Percentiles rank a stretch among this genome's conserved stretches.
Evolutionary conservation across 2,888 invertebrate genomes (phyloP).

Genomic region (Agriopis marginaria): DNA sequence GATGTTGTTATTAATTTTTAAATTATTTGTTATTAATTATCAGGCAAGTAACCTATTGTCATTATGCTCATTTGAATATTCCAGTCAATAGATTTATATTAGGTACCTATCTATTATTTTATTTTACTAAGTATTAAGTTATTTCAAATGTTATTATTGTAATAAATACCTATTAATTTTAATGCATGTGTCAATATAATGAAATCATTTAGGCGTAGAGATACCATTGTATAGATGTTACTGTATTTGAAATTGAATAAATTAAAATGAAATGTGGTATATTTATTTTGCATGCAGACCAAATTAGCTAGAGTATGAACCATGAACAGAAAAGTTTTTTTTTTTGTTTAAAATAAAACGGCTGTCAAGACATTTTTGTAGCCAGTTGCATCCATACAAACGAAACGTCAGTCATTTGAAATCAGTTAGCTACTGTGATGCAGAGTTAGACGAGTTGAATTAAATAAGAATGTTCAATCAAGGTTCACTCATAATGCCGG

Average conservation of each 20-base stretch:
- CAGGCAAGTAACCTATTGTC: conserved; percentile 48
- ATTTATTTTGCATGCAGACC: conserved; percentile 40
- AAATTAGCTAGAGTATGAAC: no score
- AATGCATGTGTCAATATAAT: conserved; percentile 81
- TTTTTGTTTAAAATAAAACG: no score
- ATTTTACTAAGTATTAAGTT: conserved; percentile 50
- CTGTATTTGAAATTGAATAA: conserved; percentile 85
- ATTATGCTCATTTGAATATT: conserved; percentile 54
- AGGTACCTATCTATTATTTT: conserved; percentile 10
- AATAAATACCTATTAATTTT: conserved; percentile 57
- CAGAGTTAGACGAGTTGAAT: no score
- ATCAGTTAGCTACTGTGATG: no score
- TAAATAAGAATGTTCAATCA: no score
- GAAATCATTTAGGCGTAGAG: conserved; percentile 80
- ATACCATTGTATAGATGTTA: conserved; percentile 86
- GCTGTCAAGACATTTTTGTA: no score
- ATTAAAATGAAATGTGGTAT: conserved; percentile 66
- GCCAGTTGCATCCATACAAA: no score
- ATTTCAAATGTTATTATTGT: conserved; percentile 44
- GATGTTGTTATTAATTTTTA: neutral
- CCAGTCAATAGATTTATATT: conserved; percentile 49
- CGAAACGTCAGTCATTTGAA: no score
- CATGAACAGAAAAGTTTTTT: no score
- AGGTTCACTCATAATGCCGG: no score
- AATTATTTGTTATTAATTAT: conserved; percentile 15